A percentile compares a stretch with the other conserved stretches of the same genome.
These are phyloP conservation scores for Lymantria dispar DNA, from an alignment of 2,888 invertebrate species.

Conservation along the genomic window DNA sequence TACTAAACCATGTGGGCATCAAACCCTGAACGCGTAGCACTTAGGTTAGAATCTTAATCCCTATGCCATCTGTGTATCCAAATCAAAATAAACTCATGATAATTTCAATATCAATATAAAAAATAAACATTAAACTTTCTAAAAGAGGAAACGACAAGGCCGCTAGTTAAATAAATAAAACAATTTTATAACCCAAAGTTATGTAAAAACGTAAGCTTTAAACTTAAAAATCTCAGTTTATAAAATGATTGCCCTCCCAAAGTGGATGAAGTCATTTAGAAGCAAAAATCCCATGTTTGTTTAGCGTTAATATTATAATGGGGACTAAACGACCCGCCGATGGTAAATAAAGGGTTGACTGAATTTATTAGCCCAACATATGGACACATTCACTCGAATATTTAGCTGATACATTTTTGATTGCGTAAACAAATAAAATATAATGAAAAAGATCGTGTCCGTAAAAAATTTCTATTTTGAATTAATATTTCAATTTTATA, in stretches of 20 bases:
- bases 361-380: constrained; percentile 65
- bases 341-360: constrained; percentile 75
- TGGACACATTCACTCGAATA: constrained; percentile 51
- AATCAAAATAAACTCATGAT: no score
- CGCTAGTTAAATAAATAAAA: no score
- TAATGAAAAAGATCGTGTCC: not conserved
- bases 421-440: constrained; percentile 47
- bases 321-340: constrained; percentile 62
- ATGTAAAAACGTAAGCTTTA: not conserved
- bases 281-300: constrained; percentile 69
- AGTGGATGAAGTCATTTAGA: constrained; percentile 69
- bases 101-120: no score
- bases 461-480: no score
- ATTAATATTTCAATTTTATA: no score
- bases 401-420: constrained; percentile 49
- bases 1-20: no score
- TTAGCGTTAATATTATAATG: constrained; percentile 80
- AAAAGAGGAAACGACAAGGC: no score
- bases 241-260: constrained; percentile 29
- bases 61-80: no score
- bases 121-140: no score
- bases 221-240: constrained; percentile 21
- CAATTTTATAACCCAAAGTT: not conserved
- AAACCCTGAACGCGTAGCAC: no score
- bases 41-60: no score